Percentiles rank a stretch among this genome's conserved stretches.
phyloP scores from a whole-genome alignment of 2,797 vertebrate species.

The Rhabdophis nuchalis region DNA sequence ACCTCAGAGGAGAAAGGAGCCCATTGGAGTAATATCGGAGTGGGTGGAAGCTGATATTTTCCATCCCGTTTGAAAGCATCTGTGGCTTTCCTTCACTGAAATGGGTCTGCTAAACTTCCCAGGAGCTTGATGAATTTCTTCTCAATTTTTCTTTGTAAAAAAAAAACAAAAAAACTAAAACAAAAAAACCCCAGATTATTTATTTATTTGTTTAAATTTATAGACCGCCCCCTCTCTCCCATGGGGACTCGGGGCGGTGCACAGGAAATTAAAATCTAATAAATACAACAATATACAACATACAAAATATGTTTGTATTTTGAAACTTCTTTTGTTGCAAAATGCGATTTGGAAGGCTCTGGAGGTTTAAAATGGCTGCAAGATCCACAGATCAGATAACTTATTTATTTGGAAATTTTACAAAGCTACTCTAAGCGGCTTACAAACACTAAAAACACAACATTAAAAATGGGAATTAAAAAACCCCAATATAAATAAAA shows the following conservation, averaged over 20 bases:
- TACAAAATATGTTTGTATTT: too few relatives aligned
- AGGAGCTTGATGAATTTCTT: background rate
- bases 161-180: background rate
- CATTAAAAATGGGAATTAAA: background rate
- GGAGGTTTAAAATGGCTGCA: background rate
- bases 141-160: background rate
- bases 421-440: background rate
- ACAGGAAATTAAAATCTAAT: too few relatives aligned
- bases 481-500: background rate
- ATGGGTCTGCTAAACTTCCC: background rate
- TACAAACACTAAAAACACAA: background rate
- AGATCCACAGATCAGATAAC: background rate
- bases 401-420: background rate
- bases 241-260: too few relatives aligned
- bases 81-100: background rate
- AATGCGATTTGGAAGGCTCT: background rate
- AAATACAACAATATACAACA: too few relatives aligned
- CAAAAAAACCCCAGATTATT: too few relatives aligned
- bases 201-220: too few relatives aligned
- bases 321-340: background rate
- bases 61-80: background rate
- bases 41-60: background rate
- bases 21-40: background rate
- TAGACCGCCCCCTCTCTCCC: too few relatives aligned
- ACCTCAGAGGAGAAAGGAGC: background rate